phyloP scores from a whole-genome alignment of 2,888 invertebrate genomes.

The Bibio marci region DNA sequence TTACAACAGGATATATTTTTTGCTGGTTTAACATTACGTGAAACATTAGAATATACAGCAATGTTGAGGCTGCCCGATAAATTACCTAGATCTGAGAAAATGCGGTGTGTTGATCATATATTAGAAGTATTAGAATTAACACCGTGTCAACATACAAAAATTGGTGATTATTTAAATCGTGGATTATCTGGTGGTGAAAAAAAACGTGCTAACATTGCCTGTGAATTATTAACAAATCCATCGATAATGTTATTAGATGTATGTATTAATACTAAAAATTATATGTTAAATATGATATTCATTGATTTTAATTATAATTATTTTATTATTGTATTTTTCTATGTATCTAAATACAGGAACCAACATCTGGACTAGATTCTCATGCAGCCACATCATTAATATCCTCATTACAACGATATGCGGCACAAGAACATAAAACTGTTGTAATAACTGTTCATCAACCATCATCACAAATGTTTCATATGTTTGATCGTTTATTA shows the following conservation, averaged over 20 bases:
- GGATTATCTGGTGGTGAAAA: conserved; percentile 71
- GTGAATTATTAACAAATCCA: conserved; percentile 65
- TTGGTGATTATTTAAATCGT: conserved; percentile 56
- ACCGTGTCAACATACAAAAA: conserved; percentile 59
- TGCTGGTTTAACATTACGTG: conserved; percentile 56
- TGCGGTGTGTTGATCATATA: conserved; percentile 60
- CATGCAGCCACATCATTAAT: conserved; percentile 60
- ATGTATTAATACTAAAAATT: conserved; percentile 25
- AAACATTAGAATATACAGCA: conserved; percentile 49
- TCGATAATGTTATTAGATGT: conserved; percentile 63
- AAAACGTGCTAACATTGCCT: conserved; percentile 67
- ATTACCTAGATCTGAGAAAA: conserved; percentile 51
- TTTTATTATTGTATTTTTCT: conserved; percentile 10
- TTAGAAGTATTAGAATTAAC: conserved; percentile 56
- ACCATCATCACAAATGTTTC: conserved; percentile 70
- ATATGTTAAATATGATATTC: neutral
- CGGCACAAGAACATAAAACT: conserved; percentile 57
- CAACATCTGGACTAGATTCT: conserved; percentile 68
- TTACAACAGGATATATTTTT: conserved; percentile 70
- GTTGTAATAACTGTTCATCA: conserved; percentile 68
- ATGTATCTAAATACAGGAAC: too few species aligned
- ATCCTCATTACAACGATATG: conserved; percentile 53
- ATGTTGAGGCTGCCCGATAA: conserved; percentile 48
- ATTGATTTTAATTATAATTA: too few species aligned
- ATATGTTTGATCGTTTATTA: conserved; percentile 61